Percentiles rank a stretch among this genome's conserved stretches.
Evolutionary conservation across 1,140 invertebrate species (phyloP).

Genomic region (Dendroctonus valens): DNA sequence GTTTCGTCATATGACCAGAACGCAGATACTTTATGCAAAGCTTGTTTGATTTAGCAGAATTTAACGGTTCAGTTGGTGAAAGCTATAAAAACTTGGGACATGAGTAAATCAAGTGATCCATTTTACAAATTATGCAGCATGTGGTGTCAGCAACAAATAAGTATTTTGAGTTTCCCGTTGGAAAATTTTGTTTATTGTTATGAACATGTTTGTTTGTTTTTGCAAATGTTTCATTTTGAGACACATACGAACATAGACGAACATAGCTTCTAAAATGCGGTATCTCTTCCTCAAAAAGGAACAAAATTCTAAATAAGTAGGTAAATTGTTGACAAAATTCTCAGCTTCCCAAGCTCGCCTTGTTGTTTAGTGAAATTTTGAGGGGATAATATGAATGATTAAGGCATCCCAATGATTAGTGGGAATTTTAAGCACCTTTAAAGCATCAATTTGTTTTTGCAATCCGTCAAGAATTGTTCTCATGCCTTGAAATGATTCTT

Average conservation of each 20-base stretch:
- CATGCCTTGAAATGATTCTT: constrained; percentile 7
- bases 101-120: constrained; percentile 14
- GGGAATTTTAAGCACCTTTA: background rate
- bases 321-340: background rate
- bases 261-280: background rate
- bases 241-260: too few species aligned
- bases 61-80: constrained; percentile 8
- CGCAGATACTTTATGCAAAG: constrained; percentile 4
- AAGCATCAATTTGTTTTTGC: constrained; percentile 6
- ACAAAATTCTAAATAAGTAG: too few species aligned
- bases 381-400: background rate
- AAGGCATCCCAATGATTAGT: background rate
- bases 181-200: background rate
- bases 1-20: constrained; percentile 5
- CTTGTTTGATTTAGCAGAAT: background rate
- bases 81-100: constrained; percentile 21
- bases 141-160: constrained; percentile 1
- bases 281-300: too few species aligned
- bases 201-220: background rate
- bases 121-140: constrained; percentile 20
- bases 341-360: background rate
- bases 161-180: background rate
- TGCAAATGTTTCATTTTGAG: background rate
- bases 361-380: constrained; percentile 3
- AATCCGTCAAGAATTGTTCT: background rate